Evolutionary conservation across 2,888 invertebrate species (phyloP).

Genomic region (Hedychridium roseum): DNA sequence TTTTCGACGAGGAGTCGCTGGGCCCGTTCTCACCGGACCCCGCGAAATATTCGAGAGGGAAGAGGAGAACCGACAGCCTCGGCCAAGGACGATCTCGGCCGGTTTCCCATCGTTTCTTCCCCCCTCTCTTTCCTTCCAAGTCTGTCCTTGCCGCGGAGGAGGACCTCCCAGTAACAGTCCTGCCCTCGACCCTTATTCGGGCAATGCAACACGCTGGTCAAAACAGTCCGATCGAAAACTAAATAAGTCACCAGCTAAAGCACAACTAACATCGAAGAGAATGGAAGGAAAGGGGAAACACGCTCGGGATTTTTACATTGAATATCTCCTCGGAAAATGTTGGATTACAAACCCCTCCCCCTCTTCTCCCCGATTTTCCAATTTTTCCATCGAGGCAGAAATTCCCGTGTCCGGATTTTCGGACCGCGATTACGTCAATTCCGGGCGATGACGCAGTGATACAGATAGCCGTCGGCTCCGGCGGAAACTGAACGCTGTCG

Average conservation of each 20-base stretch:
- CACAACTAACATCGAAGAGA: no score
- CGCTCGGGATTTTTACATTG: no score
- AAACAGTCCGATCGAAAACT: no score
- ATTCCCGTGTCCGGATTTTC: background rate
- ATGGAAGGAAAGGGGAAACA: no score
- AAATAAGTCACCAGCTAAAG: no score
- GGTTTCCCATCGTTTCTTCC: slow-evolving; percentile 16
- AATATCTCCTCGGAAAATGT: no score
- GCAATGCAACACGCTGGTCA: no score
- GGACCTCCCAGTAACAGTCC: slow-evolving; percentile 31
- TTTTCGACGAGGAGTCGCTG: no score
- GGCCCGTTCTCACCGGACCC: no score
- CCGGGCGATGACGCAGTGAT: slow-evolving; percentile 46
- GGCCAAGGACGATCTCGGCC: slow-evolving; percentile 33
- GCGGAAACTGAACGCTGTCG: slow-evolving; percentile 58
- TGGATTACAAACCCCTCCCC: background rate
- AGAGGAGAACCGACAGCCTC: slow-evolving; percentile 17
- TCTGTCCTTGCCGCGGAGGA: slow-evolving; percentile 3
- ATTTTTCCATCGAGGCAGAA: background rate
- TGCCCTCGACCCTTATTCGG: slow-evolving; percentile 23
- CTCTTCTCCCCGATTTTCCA: background rate
- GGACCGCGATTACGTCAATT: background rate
- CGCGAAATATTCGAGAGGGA: no score
- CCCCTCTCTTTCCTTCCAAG: slow-evolving; percentile 3
- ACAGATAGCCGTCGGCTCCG: slow-evolving; percentile 50